A percentile compares a stretch with the other conserved stretches of the same genome.
phyloP scores from a whole-genome alignment of 2,113 vertebrate genomes.

The Apus apus region DNA sequence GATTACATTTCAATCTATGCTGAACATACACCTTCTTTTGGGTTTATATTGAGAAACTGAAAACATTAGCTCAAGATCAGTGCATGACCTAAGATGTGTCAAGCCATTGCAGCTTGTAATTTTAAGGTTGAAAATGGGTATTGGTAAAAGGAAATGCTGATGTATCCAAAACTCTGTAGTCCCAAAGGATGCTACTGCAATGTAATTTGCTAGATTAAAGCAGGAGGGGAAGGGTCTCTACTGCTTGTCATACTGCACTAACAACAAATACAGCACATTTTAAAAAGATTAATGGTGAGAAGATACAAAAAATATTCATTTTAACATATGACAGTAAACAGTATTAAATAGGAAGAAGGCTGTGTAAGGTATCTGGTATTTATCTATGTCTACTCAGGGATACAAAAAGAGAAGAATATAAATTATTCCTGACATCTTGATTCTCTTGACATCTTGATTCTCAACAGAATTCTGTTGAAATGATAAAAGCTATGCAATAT shows the following conservation, averaged over 20 bases:
- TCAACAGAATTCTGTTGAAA: not conserved
- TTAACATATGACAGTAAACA: constrained; percentile 56
- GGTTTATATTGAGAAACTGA: not conserved
- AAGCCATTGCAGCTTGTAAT: not conserved
- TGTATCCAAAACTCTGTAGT: constrained; percentile 21
- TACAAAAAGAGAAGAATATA: constrained; percentile 28
- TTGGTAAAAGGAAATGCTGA: constrained; percentile 29
- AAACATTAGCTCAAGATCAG: not conserved
- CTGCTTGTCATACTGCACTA: constrained; percentile 16
- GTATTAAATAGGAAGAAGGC: constrained; percentile 44
- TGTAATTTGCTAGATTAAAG: constrained; percentile 52
- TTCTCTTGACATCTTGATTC: constrained; percentile 52
- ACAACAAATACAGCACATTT: constrained; percentile 24
- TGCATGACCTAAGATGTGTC: not conserved
- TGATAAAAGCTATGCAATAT: not conserved
- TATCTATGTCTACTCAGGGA: constrained; percentile 20
- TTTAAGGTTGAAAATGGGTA: constrained; percentile 12
- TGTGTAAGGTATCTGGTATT: constrained; percentile 27
- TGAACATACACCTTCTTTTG: not conserved
- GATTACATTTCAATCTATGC: fast-evolving
- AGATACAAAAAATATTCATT: constrained; percentile 38
- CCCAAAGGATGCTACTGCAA: constrained; percentile 12
- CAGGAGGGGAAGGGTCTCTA: constrained; percentile 21
- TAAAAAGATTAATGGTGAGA: constrained; percentile 49
- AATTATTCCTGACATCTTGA: constrained; percentile 55